Conservation (phyloP, 2,888 invertebrate species). For the Auanema sp. region DNA sequence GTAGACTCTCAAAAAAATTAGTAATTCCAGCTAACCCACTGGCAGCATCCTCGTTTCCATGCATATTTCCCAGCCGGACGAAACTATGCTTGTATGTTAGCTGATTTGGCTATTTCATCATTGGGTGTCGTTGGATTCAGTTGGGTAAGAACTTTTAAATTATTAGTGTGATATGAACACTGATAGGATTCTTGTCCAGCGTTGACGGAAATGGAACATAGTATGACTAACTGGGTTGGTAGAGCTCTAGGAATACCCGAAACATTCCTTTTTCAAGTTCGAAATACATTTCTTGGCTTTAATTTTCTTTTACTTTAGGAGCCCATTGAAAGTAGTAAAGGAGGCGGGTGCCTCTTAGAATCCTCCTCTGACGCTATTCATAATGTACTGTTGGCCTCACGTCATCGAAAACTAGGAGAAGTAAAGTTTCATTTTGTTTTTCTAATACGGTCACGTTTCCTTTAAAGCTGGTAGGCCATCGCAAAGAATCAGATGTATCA, state of each 20-base stretch:
- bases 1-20: no score
- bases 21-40: constrained; percentile 87
- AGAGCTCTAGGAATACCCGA: constrained; percentile 24
- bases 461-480: no score
- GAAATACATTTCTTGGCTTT: neutral
- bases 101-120: constrained; percentile 14
- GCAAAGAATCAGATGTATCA: constrained; percentile 66
- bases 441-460: no score
- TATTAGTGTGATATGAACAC: neutral
- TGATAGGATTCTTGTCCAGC: constrained; percentile 20
- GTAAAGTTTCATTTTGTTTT: constrained; percentile 62
- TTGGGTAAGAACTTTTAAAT: constrained; percentile 74
- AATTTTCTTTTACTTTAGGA: neutral
- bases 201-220: constrained; percentile 24
- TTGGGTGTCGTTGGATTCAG: constrained; percentile 92
- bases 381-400: constrained; percentile 85
- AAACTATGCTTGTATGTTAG: constrained; percentile 8
- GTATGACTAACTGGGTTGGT: constrained; percentile 29
- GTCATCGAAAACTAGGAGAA: constrained; percentile 80
- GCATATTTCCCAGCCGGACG: constrained; percentile 90
- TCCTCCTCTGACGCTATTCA: constrained; percentile 91
- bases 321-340: neutral
- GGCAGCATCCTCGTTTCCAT: constrained; percentile 98
- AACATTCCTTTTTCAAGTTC: constrained; percentile 11
- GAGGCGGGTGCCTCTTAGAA: constrained; percentile 70